Percentiles rank a stretch among this genome's conserved stretches.
phyloP scores from a whole-genome alignment of 1,140 invertebrate genomes.

The Drosophila jambulina region DNA sequence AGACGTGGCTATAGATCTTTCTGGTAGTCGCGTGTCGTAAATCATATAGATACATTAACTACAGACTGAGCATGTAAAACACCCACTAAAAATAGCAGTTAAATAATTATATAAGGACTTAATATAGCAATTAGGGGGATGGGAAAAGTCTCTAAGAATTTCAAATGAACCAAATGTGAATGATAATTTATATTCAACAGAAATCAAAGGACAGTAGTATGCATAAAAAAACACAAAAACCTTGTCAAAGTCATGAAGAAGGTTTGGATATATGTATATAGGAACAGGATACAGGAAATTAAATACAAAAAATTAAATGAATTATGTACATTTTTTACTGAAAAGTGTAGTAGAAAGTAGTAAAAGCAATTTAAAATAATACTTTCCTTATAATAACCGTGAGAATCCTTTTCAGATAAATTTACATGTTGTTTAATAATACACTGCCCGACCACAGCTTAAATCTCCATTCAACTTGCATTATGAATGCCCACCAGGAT shows the following conservation, averaged over 20 bases:
- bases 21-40: conserved; percentile 12
- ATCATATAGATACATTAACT: conserved; percentile 5
- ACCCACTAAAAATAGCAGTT: background rate
- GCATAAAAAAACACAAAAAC: background rate
- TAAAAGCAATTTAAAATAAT: background rate
- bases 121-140: background rate
- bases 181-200: background rate
- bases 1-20: conserved; percentile 11
- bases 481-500: conserved; percentile 23
- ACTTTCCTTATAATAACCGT: background rate
- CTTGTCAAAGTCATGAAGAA: background rate
- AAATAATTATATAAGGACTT: background rate
- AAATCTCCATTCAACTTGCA: conserved; percentile 29
- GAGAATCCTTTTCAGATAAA: conserved; percentile 1
- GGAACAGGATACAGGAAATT: background rate
- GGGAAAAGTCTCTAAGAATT: background rate
- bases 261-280: background rate
- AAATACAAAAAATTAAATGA: background rate
- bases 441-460: background rate
- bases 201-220: background rate
- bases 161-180: no score
- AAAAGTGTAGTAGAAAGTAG: no score
- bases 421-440: background rate
- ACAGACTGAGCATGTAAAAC: background rate
- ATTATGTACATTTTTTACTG: background rate